These are phyloP conservation scores for Gadopsis bispinosus DNA, from an alignment of 2,797 vertebrate genomes.

Conservation along the genomic window DNA sequence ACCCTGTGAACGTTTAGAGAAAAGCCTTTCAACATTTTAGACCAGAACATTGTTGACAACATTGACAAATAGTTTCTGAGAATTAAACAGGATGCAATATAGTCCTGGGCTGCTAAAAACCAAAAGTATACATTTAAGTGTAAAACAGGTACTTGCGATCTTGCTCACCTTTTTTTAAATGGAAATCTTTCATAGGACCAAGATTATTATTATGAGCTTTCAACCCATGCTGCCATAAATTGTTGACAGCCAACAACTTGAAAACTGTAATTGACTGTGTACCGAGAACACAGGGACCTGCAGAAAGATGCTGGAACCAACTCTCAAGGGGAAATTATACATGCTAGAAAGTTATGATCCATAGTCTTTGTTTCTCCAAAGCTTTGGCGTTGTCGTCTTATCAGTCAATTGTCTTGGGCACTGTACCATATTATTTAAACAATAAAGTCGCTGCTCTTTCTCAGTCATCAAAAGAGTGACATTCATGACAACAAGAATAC, in stretches of 20 bases:
- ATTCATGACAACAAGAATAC: constrained; percentile 13
- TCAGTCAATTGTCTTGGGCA: constrained; percentile 25
- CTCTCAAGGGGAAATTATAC: background rate
- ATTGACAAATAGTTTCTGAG: too few species aligned
- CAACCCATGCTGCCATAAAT: background rate
- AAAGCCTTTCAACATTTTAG: too few species aligned
- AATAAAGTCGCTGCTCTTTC: background rate
- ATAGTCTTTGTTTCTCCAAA: constrained; percentile 6
- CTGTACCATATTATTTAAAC: constrained; percentile 13
- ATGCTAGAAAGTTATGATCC: background rate
- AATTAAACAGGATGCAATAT: too few species aligned
- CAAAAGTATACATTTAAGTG: too few species aligned
- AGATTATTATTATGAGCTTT: background rate
- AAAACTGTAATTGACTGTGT: background rate
- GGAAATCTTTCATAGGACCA: too few species aligned
- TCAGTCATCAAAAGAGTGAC: constrained; percentile 27
- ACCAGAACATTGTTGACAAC: too few species aligned
- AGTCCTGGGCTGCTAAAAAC: too few species aligned
- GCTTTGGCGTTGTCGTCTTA: constrained; percentile 20
- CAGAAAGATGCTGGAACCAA: background rate
- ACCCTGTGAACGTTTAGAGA: too few species aligned
- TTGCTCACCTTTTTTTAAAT: too few species aligned
- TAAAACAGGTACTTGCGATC: too few species aligned
- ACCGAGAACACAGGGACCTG: background rate
- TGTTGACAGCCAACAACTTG: background rate